Conservation (phyloP, 1,140 invertebrate genomes). For the Phymastichus coffea region DNA sequence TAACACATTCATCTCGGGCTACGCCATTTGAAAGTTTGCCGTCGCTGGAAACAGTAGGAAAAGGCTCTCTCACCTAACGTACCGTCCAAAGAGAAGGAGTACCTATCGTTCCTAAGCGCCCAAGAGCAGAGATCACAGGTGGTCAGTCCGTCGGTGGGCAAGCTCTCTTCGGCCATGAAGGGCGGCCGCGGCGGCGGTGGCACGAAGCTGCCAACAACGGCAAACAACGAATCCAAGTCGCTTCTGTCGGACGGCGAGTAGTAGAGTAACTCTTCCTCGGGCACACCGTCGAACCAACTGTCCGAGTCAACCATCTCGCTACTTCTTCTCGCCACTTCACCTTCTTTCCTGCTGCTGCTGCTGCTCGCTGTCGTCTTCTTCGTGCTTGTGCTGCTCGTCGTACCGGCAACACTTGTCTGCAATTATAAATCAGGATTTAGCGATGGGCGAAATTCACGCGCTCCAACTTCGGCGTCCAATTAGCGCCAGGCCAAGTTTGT, state of each 20-base stretch:
- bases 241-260: conserved; percentile 47
- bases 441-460: no score
- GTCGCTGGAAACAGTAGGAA: background rate
- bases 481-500: no score
- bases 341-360: conserved; percentile 1
- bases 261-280: conserved; percentile 62
- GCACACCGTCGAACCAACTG: conserved; percentile 60
- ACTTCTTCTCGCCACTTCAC: background rate
- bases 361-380: conserved; percentile 46
- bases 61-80: conserved; percentile 52
- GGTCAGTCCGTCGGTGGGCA: conserved; percentile 66
- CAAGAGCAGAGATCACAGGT: conserved; percentile 72
- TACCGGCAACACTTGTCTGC: conserved; percentile 47
- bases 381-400: conserved; percentile 46
- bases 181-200: conserved; percentile 67
- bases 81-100: conserved; percentile 54
- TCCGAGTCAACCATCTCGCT: background rate
- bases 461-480: no score
- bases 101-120: conserved; percentile 60
- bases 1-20: no score
- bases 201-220: conserved; percentile 63
- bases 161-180: conserved; percentile 63
- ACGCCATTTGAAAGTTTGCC: no score
- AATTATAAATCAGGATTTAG: no score
- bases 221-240: conserved; percentile 66